Evolutionary conservation across 2,113 vertebrate genomes (phyloP).

Genomic region (Dipodomys spectabilis): DNA sequence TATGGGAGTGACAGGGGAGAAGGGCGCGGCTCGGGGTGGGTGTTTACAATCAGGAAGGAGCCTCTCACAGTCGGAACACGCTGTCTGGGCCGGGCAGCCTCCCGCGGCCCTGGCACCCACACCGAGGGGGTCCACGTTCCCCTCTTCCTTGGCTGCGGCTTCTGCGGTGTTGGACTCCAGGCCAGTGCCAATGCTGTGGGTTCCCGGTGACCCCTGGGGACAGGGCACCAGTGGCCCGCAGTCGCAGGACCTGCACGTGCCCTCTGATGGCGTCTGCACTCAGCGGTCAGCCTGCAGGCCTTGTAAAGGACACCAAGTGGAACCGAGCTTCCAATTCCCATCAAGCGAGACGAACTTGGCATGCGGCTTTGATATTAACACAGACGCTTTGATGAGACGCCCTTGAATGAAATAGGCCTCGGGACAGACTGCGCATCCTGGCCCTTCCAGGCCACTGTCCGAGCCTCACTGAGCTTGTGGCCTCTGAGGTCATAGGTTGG

Average conservation of each 20-base stretch:
- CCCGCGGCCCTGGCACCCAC: accelerated
- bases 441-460: no score
- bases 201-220: accelerated
- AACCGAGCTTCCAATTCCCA: neutral
- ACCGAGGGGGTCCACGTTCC: accelerated
- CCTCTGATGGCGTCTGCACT: neutral
- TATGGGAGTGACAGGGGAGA: neutral
- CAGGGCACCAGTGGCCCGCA: neutral
- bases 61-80: accelerated
- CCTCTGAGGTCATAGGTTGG: no score
- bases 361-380: no score
- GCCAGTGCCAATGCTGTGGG: accelerated
- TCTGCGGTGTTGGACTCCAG: neutral
- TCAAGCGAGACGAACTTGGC: no score
- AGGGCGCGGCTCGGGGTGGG: no score
- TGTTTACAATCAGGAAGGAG: accelerated
- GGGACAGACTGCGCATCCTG: no score
- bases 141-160: accelerated
- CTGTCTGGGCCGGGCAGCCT: neutral
- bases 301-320: neutral
- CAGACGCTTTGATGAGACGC: no score
- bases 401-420: no score
- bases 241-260: neutral
- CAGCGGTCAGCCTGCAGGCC: neutral
- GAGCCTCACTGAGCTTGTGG: no score